A percentile compares a stretch with the other conserved stretches of the same genome.
These are phyloP conservation scores for Sphaerodactylus townsendi DNA, from an alignment of 2,113 vertebrate species.

Conservation along the genomic window DNA sequence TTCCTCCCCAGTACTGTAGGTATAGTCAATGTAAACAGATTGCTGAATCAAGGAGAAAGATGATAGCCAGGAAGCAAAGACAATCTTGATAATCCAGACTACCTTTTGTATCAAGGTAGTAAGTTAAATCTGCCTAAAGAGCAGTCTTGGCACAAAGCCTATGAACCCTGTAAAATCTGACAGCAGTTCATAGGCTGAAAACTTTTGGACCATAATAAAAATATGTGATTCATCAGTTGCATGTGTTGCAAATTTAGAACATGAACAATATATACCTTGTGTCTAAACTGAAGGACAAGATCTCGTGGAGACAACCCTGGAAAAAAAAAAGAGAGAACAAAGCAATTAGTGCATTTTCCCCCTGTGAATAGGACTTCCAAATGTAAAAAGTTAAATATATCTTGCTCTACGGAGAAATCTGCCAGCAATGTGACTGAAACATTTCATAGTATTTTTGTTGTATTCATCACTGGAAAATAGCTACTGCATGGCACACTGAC, in stretches of 20 bases:
- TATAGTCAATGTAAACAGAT: background rate
- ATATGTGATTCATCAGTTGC: background rate
- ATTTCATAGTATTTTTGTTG: background rate
- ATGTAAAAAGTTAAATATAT: background rate
- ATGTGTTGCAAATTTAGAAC: background rate
- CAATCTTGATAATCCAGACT: background rate
- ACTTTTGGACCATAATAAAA: background rate
- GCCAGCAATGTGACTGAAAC: background rate
- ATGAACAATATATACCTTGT: conserved; percentile 83
- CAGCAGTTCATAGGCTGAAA: background rate
- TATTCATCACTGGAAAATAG: background rate
- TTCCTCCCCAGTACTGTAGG: too few species aligned
- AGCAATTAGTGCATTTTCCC: conserved; percentile 27
- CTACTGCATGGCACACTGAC: background rate
- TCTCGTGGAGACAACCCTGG: conserved; percentile 94
- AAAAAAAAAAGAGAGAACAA: conserved; percentile 32
- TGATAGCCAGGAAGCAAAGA: background rate
- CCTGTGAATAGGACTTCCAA: background rate
- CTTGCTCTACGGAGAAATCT: background rate
- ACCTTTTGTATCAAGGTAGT: background rate
- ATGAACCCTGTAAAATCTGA: background rate
- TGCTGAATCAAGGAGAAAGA: too few species aligned
- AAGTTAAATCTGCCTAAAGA: background rate
- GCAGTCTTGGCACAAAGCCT: background rate
- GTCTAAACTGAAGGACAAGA: conserved; percentile 94